Evolutionary conservation across 2,797 vertebrate genomes (phyloP).

Genomic region (Danionella dracula): DNA sequence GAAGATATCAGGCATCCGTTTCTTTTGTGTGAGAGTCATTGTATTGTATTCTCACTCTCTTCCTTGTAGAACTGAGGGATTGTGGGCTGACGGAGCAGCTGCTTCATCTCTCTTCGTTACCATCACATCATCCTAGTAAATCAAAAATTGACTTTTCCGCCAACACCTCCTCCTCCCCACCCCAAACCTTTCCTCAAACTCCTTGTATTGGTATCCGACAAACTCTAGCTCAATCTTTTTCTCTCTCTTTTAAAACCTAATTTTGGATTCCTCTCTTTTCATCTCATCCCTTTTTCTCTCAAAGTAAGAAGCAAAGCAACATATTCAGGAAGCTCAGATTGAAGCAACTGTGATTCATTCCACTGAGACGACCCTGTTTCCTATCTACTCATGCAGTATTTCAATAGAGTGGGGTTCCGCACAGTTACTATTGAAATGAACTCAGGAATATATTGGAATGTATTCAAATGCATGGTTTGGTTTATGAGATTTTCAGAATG

Average conservation of each 20-base stretch:
- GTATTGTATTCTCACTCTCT: slow-evolving; percentile 16
- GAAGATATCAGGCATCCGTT: slow-evolving; percentile 51
- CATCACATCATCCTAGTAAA: slow-evolving; percentile 43
- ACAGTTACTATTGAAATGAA: slow-evolving; percentile 15
- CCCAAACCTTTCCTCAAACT: slow-evolving; percentile 15
- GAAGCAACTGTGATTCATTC: slow-evolving; percentile 34
- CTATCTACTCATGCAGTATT: slow-evolving; percentile 17
- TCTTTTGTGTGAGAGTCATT: slow-evolving; percentile 42
- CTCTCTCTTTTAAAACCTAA: slow-evolving; percentile 2
- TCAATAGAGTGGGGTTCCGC: not conserved
- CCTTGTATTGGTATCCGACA: slow-evolving; percentile 29
- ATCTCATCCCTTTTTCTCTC: slow-evolving; percentile 40
- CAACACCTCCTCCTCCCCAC: slow-evolving; percentile 1
- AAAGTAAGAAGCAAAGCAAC: slow-evolving; percentile 41
- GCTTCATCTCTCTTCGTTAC: slow-evolving; percentile 50
- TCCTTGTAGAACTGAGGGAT: slow-evolving; percentile 13
- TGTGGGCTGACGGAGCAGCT: slow-evolving; percentile 37
- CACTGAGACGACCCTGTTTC: slow-evolving; percentile 9
- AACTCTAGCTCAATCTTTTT: not conserved
- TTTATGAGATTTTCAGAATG: not conserved
- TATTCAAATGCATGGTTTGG: not conserved
- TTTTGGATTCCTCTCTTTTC: slow-evolving; percentile 20
- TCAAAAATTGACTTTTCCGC: slow-evolving; percentile 40
- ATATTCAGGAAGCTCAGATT: slow-evolving; percentile 33
- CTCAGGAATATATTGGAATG: slow-evolving; percentile 29